Base-by-base conservation (phyloP, 2,888 invertebrate species). In the Hoplodrina ambigua region DNA sequence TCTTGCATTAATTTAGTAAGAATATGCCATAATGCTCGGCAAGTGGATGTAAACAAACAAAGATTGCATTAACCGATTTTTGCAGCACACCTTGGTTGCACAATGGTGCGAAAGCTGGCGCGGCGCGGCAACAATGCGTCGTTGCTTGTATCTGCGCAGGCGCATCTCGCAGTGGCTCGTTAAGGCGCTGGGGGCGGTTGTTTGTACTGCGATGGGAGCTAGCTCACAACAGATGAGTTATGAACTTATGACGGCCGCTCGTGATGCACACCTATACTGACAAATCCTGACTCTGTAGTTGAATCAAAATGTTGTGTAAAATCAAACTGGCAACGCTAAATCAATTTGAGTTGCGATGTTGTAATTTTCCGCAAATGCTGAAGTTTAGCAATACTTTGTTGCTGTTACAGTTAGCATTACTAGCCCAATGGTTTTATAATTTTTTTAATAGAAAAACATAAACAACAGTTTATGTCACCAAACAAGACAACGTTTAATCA, bases 71-170 rank as follows among this genome's bases (percentile, higher is more conserved):
- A 86, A 85, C 87, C 90, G 95, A 95, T 95, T 92, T 91, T 91
- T 89, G 88, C 86, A 88, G 91, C 89, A 90, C 94, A 93, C 92
- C 93, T 91, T 84, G 68, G 71, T 78, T 83, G 88, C 88, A 95
- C 96, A 96, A 96, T 96, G 96, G 96, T 91, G 96, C 94, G 96
- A 96, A 96, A 95, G 94, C 93, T 95, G 92, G 94, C 96, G 91
- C 95, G 93, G 91, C 87, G 87, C 87, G 88, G 91, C 91, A 94
- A 95, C 95, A 95, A 95, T 95, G 92, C 92, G 86, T 93, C 93
- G 93, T 93, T 93, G 90, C 73, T 81, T 85, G 86, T 94, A 95
- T 95, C 96, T 84, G 91, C 90, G 91, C 90, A 69, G 72, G 92
- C 92, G 92, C 93, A 95, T 95, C 95, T 90, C 89, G 88, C 94